Percentiles rank a stretch among this genome's conserved stretches.
These are phyloP conservation scores for Abramis brama DNA, from an alignment of 2,113 vertebrate species.

Conservation along the genomic window DNA sequence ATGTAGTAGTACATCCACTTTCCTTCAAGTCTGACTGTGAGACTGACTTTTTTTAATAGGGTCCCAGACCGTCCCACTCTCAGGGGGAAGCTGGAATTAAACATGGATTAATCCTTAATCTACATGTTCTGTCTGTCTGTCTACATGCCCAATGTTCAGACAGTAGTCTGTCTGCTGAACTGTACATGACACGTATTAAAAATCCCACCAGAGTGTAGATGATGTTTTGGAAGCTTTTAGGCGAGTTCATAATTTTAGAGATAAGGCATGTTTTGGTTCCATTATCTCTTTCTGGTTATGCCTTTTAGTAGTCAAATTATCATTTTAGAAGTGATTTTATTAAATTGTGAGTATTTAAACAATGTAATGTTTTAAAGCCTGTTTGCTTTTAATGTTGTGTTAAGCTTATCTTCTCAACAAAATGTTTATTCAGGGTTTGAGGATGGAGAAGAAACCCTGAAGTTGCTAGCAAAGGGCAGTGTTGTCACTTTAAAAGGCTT, in stretches of 20 bases:
- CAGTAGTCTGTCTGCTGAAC: slow-evolving; percentile 71
- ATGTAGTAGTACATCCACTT: slow-evolving; percentile 58
- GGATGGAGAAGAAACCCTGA: background rate
- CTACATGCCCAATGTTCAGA: slow-evolving; percentile 75
- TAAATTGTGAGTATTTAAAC: background rate
- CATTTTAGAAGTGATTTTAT: background rate
- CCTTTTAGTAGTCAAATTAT: background rate
- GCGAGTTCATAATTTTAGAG: background rate
- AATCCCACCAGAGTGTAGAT: slow-evolving; percentile 61
- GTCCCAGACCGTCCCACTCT: slow-evolving; percentile 61
- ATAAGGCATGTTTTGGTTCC: background rate
- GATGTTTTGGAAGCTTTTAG: slow-evolving; percentile 11
- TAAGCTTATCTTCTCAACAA: background rate
- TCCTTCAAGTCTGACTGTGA: slow-evolving; percentile 69
- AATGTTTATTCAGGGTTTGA: background rate
- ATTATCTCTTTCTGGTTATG: background rate
- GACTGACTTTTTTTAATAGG: slow-evolving; percentile 60
- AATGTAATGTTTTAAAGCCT: background rate
- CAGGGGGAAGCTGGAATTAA: slow-evolving; percentile 77
- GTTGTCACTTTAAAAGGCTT: background rate
- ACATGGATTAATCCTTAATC: slow-evolving; percentile 76
- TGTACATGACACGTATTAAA: slow-evolving; percentile 59
- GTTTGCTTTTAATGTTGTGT: background rate
- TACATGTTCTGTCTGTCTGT: slow-evolving; percentile 74
- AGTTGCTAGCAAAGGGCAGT: slow-evolving; percentile 21